A percentile compares a stretch with the other conserved stretches of the same genome.
Evolutionary conservation across 2,888 invertebrate species (phyloP).

Genomic region (Agrilus biguttatus): DNA sequence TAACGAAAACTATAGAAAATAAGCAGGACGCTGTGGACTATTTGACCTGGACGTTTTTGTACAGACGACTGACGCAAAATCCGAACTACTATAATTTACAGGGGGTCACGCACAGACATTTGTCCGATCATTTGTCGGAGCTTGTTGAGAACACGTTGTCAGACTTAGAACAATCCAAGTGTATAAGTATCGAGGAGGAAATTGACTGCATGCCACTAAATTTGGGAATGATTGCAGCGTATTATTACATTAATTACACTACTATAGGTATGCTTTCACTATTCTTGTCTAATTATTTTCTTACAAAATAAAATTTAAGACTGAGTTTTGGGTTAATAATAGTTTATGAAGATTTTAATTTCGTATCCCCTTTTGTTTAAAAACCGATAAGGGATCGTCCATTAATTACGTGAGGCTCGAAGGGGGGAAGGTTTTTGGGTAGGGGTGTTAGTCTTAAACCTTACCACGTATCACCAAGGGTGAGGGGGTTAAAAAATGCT

Average conservation of each 20-base stretch:
- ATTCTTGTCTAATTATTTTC: not conserved
- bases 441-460: no score
- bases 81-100: slow-evolving; percentile 99
- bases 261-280: slow-evolving; percentile 62
- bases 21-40: slow-evolving; percentile 99
- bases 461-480: no score
- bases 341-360: no score
- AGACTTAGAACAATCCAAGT: slow-evolving; percentile 91
- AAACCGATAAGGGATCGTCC: no score
- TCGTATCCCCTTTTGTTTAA: no score
- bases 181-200: slow-evolving; percentile 95
- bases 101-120: slow-evolving; percentile 88
- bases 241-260: slow-evolving; percentile 99
- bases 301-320: no score
- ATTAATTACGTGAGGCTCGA: no score
- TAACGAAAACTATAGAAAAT: slow-evolving; percentile 98
- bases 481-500: no score
- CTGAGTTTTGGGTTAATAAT: no score
- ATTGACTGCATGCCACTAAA: slow-evolving; percentile 95
- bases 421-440: no score
- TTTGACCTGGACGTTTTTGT: slow-evolving; percentile 97
- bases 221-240: slow-evolving; percentile 99
- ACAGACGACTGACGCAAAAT: slow-evolving; percentile 92
- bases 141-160: slow-evolving; percentile 90
- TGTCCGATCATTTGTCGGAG: slow-evolving; percentile 97